Conservation (phyloP, 2,113 vertebrate genomes). For the Calyptomena viridis region DNA sequence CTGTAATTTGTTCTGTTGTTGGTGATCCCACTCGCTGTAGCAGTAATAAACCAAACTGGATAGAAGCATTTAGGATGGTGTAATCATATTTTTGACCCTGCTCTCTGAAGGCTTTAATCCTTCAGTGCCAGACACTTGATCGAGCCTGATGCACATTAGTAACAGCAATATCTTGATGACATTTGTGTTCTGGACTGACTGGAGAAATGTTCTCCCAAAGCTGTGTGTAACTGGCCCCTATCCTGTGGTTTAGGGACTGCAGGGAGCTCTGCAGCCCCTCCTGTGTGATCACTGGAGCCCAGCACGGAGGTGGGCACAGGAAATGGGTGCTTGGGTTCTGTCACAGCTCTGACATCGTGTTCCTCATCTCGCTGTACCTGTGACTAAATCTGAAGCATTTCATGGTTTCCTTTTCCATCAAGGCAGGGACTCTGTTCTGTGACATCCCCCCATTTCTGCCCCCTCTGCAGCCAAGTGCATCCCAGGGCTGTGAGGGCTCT, state of each 20-base stretch:
- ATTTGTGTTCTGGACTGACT: background rate
- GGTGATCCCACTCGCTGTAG: background rate
- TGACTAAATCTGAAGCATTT: background rate
- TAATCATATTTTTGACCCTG: background rate
- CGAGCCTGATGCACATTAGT: background rate
- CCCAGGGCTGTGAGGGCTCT: conserved; percentile 1
- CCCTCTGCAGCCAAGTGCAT: background rate
- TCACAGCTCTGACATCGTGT: background rate
- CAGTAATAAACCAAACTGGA: background rate
- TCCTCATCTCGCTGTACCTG: background rate
- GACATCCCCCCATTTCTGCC: background rate
- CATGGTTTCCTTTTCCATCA: background rate
- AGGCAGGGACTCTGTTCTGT: rapidly evolving
- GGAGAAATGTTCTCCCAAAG: background rate
- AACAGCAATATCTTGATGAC: background rate
- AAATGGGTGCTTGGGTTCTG: rapidly evolving
- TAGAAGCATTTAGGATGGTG: background rate
- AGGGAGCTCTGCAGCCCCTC: background rate
- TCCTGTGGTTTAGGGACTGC: background rate
- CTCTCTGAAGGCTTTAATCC: background rate
- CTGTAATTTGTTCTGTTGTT: background rate
- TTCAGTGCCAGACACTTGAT: background rate
- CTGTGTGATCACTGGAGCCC: background rate
- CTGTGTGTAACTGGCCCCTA: background rate
- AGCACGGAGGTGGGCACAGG: background rate